Evolutionary conservation across 2,113 vertebrate genomes (phyloP), one percentile per base, ranked within the genome.

Genomic region (Platycercus adscitus): DNA sequence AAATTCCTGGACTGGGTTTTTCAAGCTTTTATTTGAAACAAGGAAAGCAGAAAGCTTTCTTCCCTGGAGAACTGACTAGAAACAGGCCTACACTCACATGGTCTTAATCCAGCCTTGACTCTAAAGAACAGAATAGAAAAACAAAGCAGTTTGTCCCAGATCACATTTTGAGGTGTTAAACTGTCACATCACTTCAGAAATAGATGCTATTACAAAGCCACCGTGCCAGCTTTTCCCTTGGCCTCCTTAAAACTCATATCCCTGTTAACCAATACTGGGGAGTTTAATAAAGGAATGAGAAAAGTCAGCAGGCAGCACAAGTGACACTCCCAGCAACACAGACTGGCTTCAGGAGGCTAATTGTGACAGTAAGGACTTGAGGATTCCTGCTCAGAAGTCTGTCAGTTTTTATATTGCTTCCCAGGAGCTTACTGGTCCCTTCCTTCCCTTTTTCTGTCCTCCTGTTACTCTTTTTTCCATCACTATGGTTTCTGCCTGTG

Each of bases 281-380:
- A 47, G 28, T 17, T 55, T 88, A 92, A 93, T 86, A 91, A 88
- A 91, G n/a, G 52, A 86, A 78, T 9, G 8, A 71, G 43, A 78
- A 89, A 95, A 92, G 43, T 43, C 86, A 88, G 80, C 72, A 86
- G 68, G 68, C 41, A 77, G 76, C 23, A 64, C n/a, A 87, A 91
- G 31, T 4, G 35, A 77, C 37, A 66, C 53, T 63, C 72, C 21
- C 49, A 92, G 86, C 33, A 80, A 70, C 13, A 28, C 25, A 6
- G 15, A 56, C 39, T 26, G 70, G 31, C 33, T 37, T 92, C 26
- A 43, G 43, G n/a, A 83, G 50, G 66, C 46, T 91, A 89, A 96
- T 80, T 80, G 68, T 2, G 8, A 60, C 53, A 88, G 33, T 43
- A 68, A 63, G n/a, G 46, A 35, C 46, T 94, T 65, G 20, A 93